Conservation (phyloP, 30 jellyfish, hydroid and myxozoan genomes). For the Phacellophora camtschatica region DNA sequence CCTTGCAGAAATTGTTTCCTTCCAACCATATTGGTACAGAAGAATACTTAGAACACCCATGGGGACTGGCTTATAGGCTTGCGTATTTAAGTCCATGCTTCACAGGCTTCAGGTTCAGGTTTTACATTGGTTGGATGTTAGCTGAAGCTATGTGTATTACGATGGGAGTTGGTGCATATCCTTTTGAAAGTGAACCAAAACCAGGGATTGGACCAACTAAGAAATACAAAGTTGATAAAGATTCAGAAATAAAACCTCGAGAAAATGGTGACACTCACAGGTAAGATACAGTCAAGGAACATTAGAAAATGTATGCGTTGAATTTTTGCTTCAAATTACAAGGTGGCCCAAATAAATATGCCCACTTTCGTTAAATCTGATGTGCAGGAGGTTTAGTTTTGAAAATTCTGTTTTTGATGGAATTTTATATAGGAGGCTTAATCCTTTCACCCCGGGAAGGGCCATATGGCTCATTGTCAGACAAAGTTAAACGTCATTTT, state of each 20-base stretch:
- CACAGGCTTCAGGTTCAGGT: constrained; percentile 85
- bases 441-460: too few species aligned
- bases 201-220: constrained; percentile 95
- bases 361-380: too few species aligned
- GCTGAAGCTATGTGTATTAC: constrained; percentile 93
- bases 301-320: too few species aligned
- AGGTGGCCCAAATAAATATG: too few species aligned
- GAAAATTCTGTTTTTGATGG: too few species aligned
- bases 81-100: constrained; percentile 74
- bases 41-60: constrained; percentile 54
- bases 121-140: constrained; percentile 93
- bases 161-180: constrained; percentile 92
- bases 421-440: too few species aligned
- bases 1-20: constrained; percentile 71
- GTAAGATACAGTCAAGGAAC: too few species aligned
- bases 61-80: constrained; percentile 70
- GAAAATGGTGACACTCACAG: constrained; percentile 84
- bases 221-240: background rate
- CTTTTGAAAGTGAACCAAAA: constrained; percentile 79
- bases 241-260: constrained; percentile 21
- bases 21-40: constrained; percentile 53
- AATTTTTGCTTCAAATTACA: too few species aligned
- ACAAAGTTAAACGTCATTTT: too few species aligned
- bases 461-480: too few species aligned
- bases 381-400: too few species aligned